These are phyloP conservation scores for Endomychus coccineus DNA, from an alignment of 2,888 invertebrate species.

Conservation along the genomic window DNA sequence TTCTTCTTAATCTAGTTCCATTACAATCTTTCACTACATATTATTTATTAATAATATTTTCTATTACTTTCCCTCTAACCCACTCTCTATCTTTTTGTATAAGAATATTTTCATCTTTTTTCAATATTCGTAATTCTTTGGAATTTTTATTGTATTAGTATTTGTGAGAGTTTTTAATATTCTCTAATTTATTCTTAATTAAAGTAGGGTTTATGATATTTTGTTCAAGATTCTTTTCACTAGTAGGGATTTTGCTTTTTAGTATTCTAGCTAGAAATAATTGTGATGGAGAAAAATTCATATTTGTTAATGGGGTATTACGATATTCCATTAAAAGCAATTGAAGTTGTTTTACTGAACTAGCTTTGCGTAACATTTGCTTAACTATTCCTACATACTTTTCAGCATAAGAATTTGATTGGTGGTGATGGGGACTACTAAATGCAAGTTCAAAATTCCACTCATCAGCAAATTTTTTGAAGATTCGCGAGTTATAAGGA, in stretches of 20 bases:
- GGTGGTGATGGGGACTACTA: conserved; percentile 7
- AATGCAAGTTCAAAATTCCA: conserved; percentile 6
- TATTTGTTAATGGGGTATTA: conserved; percentile 3
- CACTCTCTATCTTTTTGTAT: conserved; percentile 1
- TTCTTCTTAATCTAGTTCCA: too few species aligned
- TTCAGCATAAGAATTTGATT: conserved; percentile 5
- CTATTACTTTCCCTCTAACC: conserved; percentile 1
- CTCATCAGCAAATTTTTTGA: conserved; percentile 2
- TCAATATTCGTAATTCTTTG: conserved; percentile 1
- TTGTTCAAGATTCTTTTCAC: conserved; percentile 2
- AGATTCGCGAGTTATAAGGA: conserved; percentile 1
- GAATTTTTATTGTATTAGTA: conserved; percentile 3
- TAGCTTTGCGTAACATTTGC: conserved; percentile 4
- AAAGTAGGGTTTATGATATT: neutral
- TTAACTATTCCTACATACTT: neutral
- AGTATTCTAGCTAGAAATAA: neutral
- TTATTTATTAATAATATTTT: neutral
- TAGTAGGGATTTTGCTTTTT: conserved; percentile 3
- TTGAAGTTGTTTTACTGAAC: too few species aligned
- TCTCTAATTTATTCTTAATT: conserved; percentile 1
- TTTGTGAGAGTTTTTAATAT: conserved; percentile 4
- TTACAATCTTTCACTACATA: conserved; percentile 5
- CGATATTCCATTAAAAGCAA: conserved; percentile 7
- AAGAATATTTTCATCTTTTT: conserved; percentile 4
- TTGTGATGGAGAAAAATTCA: conserved; percentile 1